phyloP scores from a whole-genome alignment of 2,113 vertebrate species.

The Mustela lutreola region DNA sequence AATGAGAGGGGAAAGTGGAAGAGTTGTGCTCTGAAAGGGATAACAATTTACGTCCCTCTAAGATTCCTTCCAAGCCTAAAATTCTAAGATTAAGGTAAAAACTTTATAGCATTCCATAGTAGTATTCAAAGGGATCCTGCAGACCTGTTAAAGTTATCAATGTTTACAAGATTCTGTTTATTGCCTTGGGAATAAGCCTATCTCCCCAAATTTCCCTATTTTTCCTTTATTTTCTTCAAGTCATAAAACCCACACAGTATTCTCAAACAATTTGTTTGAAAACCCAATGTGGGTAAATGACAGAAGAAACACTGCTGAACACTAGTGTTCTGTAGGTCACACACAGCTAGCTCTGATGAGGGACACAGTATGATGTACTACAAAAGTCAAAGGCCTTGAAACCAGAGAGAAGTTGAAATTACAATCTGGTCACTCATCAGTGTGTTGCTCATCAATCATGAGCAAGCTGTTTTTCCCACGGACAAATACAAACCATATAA shows the following conservation, averaged over 20 bases:
- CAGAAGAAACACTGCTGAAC: background rate
- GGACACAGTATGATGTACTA: accelerated
- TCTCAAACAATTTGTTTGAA: constrained; percentile 3
- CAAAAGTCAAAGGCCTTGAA: constrained; percentile 1
- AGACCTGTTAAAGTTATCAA: background rate
- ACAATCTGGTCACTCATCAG: background rate
- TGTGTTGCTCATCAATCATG: background rate
- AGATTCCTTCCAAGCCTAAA: constrained; percentile 46
- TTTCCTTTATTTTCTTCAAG: constrained; percentile 27
- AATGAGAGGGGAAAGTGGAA: constrained; percentile 63
- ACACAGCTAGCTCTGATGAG: background rate
- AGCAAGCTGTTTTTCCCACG: background rate
- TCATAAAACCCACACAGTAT: background rate
- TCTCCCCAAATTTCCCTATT: background rate
- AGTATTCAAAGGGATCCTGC: background rate
- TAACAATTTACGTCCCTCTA: constrained; percentile 1
- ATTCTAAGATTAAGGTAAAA: background rate
- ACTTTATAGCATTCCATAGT: background rate
- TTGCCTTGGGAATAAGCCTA: background rate
- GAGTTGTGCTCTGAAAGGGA: background rate
- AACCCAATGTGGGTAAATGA: background rate
- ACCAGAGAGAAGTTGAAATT: background rate
- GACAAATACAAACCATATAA: background rate
- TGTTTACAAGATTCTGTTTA: constrained; percentile 9
- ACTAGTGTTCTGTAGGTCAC: background rate